Percentiles rank a stretch among this genome's conserved stretches.
phyloP scores from a whole-genome alignment of 2,797 vertebrate genomes.

The Philypnodon macrostomus region DNA sequence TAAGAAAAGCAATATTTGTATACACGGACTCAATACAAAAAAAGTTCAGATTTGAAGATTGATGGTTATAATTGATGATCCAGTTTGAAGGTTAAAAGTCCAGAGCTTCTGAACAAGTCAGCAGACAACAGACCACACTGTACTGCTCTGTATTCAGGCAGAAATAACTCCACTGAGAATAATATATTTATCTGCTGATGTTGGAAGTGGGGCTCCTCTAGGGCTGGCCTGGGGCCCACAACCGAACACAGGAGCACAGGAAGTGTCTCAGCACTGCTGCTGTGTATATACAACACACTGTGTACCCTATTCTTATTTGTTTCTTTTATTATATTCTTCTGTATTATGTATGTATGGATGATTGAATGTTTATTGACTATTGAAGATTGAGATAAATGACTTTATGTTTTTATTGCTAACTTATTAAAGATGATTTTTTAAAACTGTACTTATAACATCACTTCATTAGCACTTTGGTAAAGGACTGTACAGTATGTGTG shows the following conservation, averaged over 20 bases:
- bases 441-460: too few species aligned
- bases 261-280: constrained; percentile 29
- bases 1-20: too few species aligned
- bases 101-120: constrained; percentile 19
- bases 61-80: neutral
- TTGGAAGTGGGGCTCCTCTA: constrained; percentile 66
- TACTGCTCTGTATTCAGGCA: constrained; percentile 62
- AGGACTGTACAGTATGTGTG: too few species aligned
- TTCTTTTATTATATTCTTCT: neutral
- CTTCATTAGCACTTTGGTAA: neutral
- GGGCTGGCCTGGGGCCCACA: constrained; percentile 69
- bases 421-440: too few species aligned
- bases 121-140: constrained; percentile 21
- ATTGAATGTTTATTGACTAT: too few species aligned
- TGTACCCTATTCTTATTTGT: neutral
- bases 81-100: neutral
- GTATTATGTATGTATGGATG: too few species aligned
- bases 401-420: too few species aligned
- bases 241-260: constrained; percentile 42
- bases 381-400: too few species aligned
- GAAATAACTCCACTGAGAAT: constrained; percentile 60
- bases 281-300: neutral
- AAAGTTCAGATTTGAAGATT: neutral
- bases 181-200: constrained; percentile 65
- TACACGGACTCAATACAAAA: too few species aligned